A percentile compares a stretch with the other conserved stretches of the same genome.
These are phyloP conservation scores for Solenopsis fugax DNA, from an alignment of 1,140 invertebrate species.

Conservation along the genomic window DNA sequence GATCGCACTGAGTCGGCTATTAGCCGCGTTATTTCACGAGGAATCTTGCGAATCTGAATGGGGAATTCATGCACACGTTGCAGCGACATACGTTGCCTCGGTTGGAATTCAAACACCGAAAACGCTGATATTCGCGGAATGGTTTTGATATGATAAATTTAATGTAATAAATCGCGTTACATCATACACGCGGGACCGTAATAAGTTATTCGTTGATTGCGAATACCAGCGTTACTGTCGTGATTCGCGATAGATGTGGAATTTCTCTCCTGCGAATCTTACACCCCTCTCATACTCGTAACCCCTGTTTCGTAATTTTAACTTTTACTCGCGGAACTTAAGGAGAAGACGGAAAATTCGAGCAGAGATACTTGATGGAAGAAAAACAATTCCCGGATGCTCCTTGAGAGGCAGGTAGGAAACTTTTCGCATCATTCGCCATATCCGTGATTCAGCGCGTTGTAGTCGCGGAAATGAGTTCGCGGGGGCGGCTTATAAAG, in stretches of 20 bases:
- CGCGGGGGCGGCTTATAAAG: slow-evolving; percentile 77
- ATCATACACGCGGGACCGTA: not conserved
- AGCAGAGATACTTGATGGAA: slow-evolving; percentile 59
- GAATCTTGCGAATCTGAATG: slow-evolving; percentile 38
- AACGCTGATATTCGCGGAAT: slow-evolving; percentile 3
- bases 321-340: slow-evolving; percentile 58
- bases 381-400: slow-evolving; percentile 63
- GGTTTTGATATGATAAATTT: slow-evolving; percentile 24
- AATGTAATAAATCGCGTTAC: slow-evolving; percentile 11
- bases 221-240: slow-evolving; percentile 27
- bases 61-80: slow-evolving; percentile 40
- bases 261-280: slow-evolving; percentile 15
- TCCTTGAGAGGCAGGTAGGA: slow-evolving; percentile 33
- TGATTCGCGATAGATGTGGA: slow-evolving; percentile 24
- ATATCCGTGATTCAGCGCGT: slow-evolving; percentile 43
- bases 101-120: slow-evolving; percentile 29
- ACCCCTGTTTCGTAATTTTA: slow-evolving; percentile 57
- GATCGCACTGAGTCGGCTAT: slow-evolving; percentile 62
- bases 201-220: slow-evolving; percentile 14
- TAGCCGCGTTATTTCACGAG: slow-evolving; percentile 59
- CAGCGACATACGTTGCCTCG: slow-evolving; percentile 1
- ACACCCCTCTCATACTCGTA: not conserved
- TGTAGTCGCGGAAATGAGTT: slow-evolving; percentile 79
- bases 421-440: slow-evolving; percentile 66
- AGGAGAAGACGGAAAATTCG: slow-evolving; percentile 53